Percentiles rank a stretch among this genome's conserved stretches.
Evolutionary conservation across 1,140 invertebrate species (phyloP).

Genomic region (Meloidogyne chitwoodi): DNA sequence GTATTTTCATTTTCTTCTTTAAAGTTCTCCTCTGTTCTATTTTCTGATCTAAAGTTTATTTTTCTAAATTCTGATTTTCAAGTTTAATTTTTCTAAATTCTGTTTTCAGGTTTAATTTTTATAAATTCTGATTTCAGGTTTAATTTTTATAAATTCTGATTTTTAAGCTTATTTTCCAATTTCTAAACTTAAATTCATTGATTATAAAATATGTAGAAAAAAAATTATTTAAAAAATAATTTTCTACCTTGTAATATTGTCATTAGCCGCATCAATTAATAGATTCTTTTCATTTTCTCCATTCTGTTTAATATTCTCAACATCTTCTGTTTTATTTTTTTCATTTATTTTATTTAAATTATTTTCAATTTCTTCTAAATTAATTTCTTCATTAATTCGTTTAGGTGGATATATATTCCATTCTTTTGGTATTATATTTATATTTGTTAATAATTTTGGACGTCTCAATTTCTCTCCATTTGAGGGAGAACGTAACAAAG

Average conservation of each 20-base stretch:
- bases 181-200: too few relatives aligned
- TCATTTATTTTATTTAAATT: background rate
- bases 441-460: constrained; percentile 22
- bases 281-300: background rate
- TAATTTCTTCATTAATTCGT: background rate
- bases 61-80: background rate
- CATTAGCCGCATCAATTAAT: background rate
- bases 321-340: background rate
- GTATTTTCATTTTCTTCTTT: background rate
- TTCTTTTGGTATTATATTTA: constrained; percentile 24
- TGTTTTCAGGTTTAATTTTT: too few relatives aligned
- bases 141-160: too few relatives aligned
- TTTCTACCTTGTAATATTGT: background rate
- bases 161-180: too few relatives aligned
- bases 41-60: background rate
- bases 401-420: constrained; percentile 13
- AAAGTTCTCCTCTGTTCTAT: background rate
- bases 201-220: too few relatives aligned
- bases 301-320: background rate
- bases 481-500: background rate
- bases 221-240: too few relatives aligned
- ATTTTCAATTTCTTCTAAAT: background rate
- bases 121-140: too few relatives aligned
- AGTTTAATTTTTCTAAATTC: too few relatives aligned
- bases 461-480: constrained; percentile 2